Evolutionary conservation across 2,888 invertebrate genomes (phyloP).

Genomic region (Laothoe populi): DNA sequence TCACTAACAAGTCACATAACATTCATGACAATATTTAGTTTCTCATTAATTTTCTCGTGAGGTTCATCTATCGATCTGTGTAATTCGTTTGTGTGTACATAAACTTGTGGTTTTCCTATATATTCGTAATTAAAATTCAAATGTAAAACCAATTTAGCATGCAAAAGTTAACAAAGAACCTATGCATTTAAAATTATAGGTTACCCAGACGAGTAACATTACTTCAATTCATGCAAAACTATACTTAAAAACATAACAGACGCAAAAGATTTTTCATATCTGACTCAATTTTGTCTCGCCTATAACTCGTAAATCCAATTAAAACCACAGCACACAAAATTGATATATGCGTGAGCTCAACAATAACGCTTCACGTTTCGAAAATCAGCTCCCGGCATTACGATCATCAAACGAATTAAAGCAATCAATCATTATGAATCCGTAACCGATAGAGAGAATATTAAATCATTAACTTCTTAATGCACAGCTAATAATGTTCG

Average conservation of each 20-base stretch:
- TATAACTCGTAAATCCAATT: conserved; percentile 10
- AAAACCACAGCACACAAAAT: conserved; percentile 6
- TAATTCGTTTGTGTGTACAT: no score
- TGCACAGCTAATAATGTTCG: conserved; percentile 64
- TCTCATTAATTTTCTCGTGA: no score
- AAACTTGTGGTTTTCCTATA: no score
- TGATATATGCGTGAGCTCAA: conserved; percentile 10
- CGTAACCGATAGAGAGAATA: conserved; percentile 41
- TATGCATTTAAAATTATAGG: background rate
- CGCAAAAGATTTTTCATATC: background rate
- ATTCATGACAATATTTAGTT: background rate
- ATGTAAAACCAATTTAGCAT: no score
- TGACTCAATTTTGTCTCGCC: background rate
- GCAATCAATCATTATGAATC: conserved; percentile 70
- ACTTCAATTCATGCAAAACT: background rate
- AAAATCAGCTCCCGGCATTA: conserved; percentile 55
- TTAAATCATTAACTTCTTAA: conserved; percentile 68
- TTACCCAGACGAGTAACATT: no score
- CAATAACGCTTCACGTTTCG: conserved; percentile 17
- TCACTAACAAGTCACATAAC: background rate
- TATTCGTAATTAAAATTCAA: no score
- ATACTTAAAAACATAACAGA: background rate
- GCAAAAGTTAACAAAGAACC: background rate
- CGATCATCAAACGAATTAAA: conserved; percentile 57
- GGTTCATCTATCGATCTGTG: no score